Base-by-base conservation (phyloP, 2,797 vertebrate genomes). In the Lagorchestes hirsutus region DNA sequence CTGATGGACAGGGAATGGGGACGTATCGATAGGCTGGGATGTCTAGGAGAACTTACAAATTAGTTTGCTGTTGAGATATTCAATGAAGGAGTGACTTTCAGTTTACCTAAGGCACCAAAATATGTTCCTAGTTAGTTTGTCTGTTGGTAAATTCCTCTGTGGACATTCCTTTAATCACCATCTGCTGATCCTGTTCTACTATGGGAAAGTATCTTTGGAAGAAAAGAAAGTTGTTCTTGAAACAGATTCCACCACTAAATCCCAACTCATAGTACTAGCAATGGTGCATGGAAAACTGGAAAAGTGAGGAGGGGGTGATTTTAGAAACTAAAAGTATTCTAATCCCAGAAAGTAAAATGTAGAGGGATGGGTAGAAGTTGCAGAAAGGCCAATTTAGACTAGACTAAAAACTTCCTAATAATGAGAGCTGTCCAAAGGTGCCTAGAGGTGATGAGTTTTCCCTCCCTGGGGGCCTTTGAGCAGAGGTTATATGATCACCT, bases 11-110 rank as follows among this genome's bases (percentile, higher is more conserved):
- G 31, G 50, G 29, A 4, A 34, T 57, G 3, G 56, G 46, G 29
- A 31, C 16, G 22, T 56, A 40, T 90, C 91, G 90, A 46, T 93
- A 55, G 27, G 92, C 55, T 52, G 55, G 11, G 56, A 46, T 14
- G 10, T 90, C 62, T 4, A 1, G 57, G 90, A 94, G 58, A 96
- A 92, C 12, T 57, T 91, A 34, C 27, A n/a, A 54, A 62, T 96
- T 34, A 62, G 13, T 93, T 94, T 95, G 5, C 55, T 90, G 6
- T 40, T 91, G 34, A 94, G 52, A 52, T 59, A 14, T 59, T 93
- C 62, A 24, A 74, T 52, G 18, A 82, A 34, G 90, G 90, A 57
- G 54, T 50, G 94, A 74, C 40, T 90, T 90, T 55, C 74, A 40
- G 18, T 46, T 96, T 90, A 90, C 18, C 40, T n/a, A 92, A 92